A percentile compares a stretch with the other conserved stretches of the same genome.
Conservation (phyloP, 1,140 invertebrate genomes). For the Calephelis nemesis region DNA sequence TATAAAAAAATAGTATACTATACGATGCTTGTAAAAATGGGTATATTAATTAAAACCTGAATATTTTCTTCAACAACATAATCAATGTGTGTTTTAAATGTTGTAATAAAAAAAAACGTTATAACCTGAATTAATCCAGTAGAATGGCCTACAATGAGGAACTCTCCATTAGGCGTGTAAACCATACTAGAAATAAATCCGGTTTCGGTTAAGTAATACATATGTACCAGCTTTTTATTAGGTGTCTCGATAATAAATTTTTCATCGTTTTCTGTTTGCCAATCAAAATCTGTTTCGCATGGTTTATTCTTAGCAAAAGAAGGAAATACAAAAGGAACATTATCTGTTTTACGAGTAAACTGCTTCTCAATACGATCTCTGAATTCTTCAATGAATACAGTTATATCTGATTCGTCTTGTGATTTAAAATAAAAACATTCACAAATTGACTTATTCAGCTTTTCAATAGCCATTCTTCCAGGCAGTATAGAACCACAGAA, state of each 20-base stretch:
- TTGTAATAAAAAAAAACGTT: neutral
- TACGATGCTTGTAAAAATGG: too few species aligned
- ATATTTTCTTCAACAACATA: too few species aligned
- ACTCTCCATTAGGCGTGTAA: slow-evolving; percentile 51
- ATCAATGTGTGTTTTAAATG: too few species aligned
- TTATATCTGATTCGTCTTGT: slow-evolving; percentile 50
- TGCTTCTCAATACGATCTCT: slow-evolving; percentile 48
- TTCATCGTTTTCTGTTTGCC: slow-evolving; percentile 55
- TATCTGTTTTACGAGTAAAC: slow-evolving; percentile 39
- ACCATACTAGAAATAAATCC: slow-evolving; percentile 58
- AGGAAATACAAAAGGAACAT: slow-evolving; percentile 36
- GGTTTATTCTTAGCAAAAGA: slow-evolving; percentile 54
- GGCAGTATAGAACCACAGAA: too few species aligned
- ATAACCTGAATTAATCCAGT: slow-evolving; percentile 62
- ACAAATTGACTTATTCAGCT: slow-evolving; percentile 44
- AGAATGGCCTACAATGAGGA: slow-evolving; percentile 56
- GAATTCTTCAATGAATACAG: slow-evolving; percentile 53
- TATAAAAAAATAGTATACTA: too few species aligned
- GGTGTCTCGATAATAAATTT: slow-evolving; percentile 54
- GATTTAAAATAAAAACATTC: slow-evolving; percentile 50
- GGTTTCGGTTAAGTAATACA: slow-evolving; percentile 51
- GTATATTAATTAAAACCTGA: too few species aligned
- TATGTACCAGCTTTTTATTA: slow-evolving; percentile 41
- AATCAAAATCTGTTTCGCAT: slow-evolving; percentile 39
- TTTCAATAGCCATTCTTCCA: slow-evolving; percentile 35